Percentiles rank a stretch among this genome's conserved stretches.
These are phyloP conservation scores for Caenorhabditis japonica DNA, from an alignment of 2,888 invertebrate species.

Conservation along the genomic window DNA sequence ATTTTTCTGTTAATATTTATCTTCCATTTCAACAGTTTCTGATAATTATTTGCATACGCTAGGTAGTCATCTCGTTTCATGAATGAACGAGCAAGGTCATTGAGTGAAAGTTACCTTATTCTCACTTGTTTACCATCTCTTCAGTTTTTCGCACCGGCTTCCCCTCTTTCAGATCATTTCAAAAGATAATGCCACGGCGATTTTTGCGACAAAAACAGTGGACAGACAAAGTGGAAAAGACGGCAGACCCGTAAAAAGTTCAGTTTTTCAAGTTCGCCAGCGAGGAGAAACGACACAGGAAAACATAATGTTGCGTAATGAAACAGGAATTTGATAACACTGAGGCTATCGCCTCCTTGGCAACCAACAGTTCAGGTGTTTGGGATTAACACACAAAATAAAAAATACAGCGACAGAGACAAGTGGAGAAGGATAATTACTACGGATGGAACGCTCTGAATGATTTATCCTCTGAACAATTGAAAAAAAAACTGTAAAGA, in stretches of 20 bases:
- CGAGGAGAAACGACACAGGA: not conserved
- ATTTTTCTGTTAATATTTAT: not conserved
- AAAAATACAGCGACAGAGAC: not conserved
- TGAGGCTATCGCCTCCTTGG: too few species aligned
- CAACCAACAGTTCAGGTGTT: not conserved
- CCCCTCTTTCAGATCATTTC: constrained; percentile 19
- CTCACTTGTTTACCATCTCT: constrained; percentile 2
- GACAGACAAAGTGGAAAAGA: not conserved
- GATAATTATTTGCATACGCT: constrained; percentile 5
- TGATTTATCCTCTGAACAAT: too few species aligned
- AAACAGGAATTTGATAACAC: constrained; percentile 34
- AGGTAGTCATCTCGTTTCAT: constrained; percentile 1
- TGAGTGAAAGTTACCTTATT: constrained; percentile 1
- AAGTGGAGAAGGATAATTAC: too few species aligned
- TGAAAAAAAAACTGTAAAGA: too few species aligned
- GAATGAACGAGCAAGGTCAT: constrained; percentile 13
- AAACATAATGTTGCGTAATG: constrained; percentile 46
- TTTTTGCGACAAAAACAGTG: constrained; percentile 9
- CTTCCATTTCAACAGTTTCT: constrained; percentile 4
- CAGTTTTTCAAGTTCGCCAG: constrained; percentile 26
- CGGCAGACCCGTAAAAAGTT: constrained; percentile 34
- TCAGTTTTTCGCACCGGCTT: constrained; percentile 1
- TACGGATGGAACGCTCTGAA: too few species aligned
- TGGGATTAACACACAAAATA: not conserved
- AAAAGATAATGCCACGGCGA: constrained; percentile 22